phyloP scores from a whole-genome alignment of 2,888 invertebrate species.

The Hydrotaea cyrtoneurina region DNA sequence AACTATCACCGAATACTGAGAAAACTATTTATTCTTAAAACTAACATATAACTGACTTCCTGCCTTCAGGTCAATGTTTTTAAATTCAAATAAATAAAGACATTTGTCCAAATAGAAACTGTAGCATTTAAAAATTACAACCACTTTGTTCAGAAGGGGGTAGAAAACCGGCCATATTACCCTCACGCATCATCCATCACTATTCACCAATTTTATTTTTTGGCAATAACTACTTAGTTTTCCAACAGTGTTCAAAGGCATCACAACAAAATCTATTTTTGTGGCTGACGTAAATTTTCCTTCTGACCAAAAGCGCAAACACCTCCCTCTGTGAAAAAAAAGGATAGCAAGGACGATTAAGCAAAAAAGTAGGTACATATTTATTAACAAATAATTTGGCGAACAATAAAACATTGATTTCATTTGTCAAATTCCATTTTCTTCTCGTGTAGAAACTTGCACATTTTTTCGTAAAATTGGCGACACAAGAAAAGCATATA shows the following conservation, averaged over 20 bases:
- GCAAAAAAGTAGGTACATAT: slow-evolving; percentile 47
- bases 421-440: background rate
- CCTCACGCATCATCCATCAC: background rate
- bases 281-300: slow-evolving; percentile 70
- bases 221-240: slow-evolving; percentile 19
- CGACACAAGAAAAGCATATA: slow-evolving; percentile 31
- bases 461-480: slow-evolving; percentile 37
- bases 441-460: slow-evolving; percentile 14
- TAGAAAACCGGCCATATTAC: background rate
- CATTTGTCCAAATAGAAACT: no score
- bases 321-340: slow-evolving; percentile 63
- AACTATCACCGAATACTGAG: no score
- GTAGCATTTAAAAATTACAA: no score
- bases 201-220: background rate
- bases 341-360: slow-evolving; percentile 40
- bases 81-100: no score
- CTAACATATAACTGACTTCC: no score
- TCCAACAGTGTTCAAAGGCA: slow-evolving; percentile 29
- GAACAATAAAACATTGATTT: background rate
- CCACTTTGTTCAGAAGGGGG: background rate
- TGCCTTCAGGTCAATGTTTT: no score
- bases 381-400: background rate
- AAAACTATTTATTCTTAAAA: no score
- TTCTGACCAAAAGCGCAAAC: slow-evolving; percentile 65
- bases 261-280: slow-evolving; percentile 68